Conservation (phyloP, 2,797 vertebrate species). For the Cirrhinus mrigala region DNA sequence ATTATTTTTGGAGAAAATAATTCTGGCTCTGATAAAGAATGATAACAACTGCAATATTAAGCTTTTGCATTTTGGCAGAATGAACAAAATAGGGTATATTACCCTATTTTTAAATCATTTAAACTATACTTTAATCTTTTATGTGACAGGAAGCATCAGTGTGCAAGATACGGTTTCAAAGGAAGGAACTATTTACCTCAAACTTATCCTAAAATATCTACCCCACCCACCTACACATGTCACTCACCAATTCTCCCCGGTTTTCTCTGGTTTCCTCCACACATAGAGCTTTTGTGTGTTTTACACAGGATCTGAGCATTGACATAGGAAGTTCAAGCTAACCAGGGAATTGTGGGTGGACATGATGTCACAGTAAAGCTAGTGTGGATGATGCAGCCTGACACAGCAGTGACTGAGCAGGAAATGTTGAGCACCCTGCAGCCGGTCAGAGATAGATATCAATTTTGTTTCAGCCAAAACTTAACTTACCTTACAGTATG, state of each 20-base stretch:
- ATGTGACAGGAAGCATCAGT: slow-evolving; percentile 25
- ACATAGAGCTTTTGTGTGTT: slow-evolving; percentile 46
- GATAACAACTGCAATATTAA: background rate
- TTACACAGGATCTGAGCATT: slow-evolving; percentile 28
- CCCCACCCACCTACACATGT: slow-evolving; percentile 35
- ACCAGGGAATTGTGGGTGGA: slow-evolving; percentile 48
- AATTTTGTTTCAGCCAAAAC: background rate
- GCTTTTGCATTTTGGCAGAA: background rate
- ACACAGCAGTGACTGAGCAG: slow-evolving; percentile 27
- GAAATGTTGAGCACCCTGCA: background rate
- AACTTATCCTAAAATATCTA: slow-evolving; percentile 30
- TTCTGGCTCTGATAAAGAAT: slow-evolving; percentile 8
- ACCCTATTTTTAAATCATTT: background rate
- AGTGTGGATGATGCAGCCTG: slow-evolving; percentile 40
- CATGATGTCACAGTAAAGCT: slow-evolving; percentile 48
- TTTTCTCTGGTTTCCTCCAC: slow-evolving; percentile 45
- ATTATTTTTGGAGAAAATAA: background rate
- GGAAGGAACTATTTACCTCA: slow-evolving; percentile 23
- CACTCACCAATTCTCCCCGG: slow-evolving; percentile 42
- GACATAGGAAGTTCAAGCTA: slow-evolving; percentile 43
- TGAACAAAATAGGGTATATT: background rate
- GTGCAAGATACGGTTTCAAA: slow-evolving; percentile 25
- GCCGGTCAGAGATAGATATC: background rate
- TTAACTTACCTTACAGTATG: background rate
- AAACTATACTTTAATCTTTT: background rate